Evolutionary conservation across 1,140 invertebrate species (phyloP).

Genomic region (Conus betulinus): DNA sequence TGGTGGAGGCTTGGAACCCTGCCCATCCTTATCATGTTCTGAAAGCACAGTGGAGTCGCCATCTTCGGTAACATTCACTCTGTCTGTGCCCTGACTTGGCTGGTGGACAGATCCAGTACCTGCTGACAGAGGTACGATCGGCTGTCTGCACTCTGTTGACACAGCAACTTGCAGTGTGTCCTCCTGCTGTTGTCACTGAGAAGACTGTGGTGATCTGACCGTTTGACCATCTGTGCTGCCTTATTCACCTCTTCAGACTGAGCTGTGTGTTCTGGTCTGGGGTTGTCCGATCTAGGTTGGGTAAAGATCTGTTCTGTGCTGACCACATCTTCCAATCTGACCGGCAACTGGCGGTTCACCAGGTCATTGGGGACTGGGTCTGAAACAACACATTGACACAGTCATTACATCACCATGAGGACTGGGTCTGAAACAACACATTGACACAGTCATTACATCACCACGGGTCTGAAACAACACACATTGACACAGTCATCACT

Average conservation of each 20-base stretch:
- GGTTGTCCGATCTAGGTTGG: background rate
- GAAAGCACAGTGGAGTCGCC: too few relatives aligned
- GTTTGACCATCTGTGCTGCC: background rate
- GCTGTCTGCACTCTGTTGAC: too few relatives aligned
- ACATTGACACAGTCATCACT: too few relatives aligned
- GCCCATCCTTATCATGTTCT: too few relatives aligned
- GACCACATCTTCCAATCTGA: slow-evolving; percentile 65
- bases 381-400: slow-evolving; percentile 46
- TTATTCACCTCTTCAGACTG: background rate
- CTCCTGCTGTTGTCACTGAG: too few relatives aligned
- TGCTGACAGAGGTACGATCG: too few relatives aligned
- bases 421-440: background rate
- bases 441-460: background rate
- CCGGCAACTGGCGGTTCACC: slow-evolving; percentile 49
- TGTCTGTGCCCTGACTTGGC: too few relatives aligned
- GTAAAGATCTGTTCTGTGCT: slow-evolving; percentile 65
- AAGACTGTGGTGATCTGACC: background rate
- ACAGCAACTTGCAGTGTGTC: too few relatives aligned
- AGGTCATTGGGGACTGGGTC: slow-evolving; percentile 69
- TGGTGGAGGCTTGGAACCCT: too few relatives aligned
- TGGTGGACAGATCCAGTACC: too few relatives aligned
- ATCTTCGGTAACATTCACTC: too few relatives aligned
- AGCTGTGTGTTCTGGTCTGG: background rate
- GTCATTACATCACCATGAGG: background rate
- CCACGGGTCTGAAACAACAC: background rate